Evolutionary conservation across 2,888 invertebrate genomes (phyloP).

Genomic region (Rhimphoctona megacephalus): DNA sequence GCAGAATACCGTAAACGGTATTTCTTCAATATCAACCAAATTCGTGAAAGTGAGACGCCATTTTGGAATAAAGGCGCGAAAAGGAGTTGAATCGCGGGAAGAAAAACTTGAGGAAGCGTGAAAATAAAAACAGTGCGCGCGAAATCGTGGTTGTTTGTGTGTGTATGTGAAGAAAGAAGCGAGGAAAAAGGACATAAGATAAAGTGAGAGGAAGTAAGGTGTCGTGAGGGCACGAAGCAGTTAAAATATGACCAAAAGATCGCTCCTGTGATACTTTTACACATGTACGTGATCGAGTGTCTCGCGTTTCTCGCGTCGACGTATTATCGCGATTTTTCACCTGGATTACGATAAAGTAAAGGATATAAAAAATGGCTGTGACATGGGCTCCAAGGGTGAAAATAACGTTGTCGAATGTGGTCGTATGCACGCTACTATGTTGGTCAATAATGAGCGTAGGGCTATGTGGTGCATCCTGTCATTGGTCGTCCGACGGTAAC

Average conservation of each 20-base stretch:
- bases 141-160: constrained; percentile 7
- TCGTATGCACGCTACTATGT: constrained; percentile 28
- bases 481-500: constrained; percentile 87
- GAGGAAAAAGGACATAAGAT: neutral
- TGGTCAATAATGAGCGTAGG: constrained; percentile 40
- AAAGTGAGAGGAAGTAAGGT: constrained; percentile 5
- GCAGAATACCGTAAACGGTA: neutral
- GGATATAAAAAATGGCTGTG: constrained; percentile 67
- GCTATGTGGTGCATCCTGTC: constrained; percentile 84
- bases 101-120: neutral
- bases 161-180: too few relatives aligned
- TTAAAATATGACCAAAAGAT: constrained; percentile 38
- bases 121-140: constrained; percentile 13
- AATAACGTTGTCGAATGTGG: constrained; percentile 47
- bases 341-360: constrained; percentile 47
- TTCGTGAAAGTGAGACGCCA: constrained; percentile 1
- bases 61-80: constrained; percentile 44
- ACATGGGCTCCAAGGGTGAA: constrained; percentile 41
- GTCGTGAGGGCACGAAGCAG: constrained; percentile 23
- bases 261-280: constrained; percentile 43
- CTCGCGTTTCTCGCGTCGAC: constrained; percentile 57
- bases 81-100: neutral
- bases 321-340: constrained; percentile 52
- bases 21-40: neutral
- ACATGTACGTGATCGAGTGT: constrained; percentile 56